Conservation (phyloP, 2,797 vertebrate species). For the Argyrosomus regius region DNA sequence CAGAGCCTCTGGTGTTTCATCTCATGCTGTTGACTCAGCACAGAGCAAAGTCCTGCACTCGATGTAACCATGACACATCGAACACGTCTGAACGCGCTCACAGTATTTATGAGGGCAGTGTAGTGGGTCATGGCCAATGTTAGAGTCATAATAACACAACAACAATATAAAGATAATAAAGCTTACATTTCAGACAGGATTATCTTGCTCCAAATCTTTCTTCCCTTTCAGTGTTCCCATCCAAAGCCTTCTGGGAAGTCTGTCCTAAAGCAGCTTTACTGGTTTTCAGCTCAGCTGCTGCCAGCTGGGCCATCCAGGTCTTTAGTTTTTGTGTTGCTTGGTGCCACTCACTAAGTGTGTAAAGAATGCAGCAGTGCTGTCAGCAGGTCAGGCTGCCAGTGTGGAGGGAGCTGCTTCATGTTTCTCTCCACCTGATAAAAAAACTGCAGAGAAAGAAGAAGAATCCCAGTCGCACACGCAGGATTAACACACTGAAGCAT, state of each 20-base stretch:
- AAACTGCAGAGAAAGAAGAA: neutral
- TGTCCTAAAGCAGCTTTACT: constrained; percentile 8
- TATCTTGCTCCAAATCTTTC: neutral
- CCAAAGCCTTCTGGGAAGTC: neutral
- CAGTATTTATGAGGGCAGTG: too few species aligned
- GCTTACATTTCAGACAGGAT: neutral
- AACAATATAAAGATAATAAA: neutral
- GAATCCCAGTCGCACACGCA: neutral
- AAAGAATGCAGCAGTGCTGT: constrained; percentile 30
- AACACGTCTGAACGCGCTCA: neutral
- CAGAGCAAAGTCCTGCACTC: neutral
- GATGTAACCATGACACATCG: too few species aligned
- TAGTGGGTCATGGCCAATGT: neutral
- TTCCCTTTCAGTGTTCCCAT: too few species aligned
- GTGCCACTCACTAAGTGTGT: neutral
- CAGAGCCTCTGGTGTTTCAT: neutral
- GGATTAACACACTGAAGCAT: neutral
- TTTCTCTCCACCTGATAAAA: constrained; percentile 3
- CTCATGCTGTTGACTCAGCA: constrained; percentile 15
- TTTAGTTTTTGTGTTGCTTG: constrained; percentile 35
- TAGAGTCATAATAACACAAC: constrained; percentile 1
- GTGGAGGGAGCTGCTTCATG: neutral
- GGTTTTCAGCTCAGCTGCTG: constrained; percentile 1
- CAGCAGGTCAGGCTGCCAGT: neutral
- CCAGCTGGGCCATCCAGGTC: constrained; percentile 15